Evolutionary conservation across 2,888 invertebrate species (phyloP).

Genomic region (Synanthedon myopaeformis): DNA sequence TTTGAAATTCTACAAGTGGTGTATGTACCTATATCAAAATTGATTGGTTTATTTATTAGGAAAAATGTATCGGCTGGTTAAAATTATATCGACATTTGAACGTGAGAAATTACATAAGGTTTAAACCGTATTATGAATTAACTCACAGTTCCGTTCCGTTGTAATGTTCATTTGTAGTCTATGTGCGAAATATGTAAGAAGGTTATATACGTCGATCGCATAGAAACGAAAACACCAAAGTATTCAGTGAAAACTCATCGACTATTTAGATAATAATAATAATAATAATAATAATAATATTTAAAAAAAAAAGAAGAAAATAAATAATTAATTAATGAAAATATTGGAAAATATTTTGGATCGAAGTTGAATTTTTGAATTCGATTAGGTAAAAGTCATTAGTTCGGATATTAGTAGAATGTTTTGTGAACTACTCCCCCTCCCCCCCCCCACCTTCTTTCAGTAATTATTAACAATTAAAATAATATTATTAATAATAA

Average conservation of each 20-base stretch:
- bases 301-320: too few species aligned
- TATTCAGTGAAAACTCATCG: constrained; percentile 62
- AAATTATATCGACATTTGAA: constrained; percentile 9
- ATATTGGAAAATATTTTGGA: constrained; percentile 56
- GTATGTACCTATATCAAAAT: constrained; percentile 18
- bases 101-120: neutral
- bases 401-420: constrained; percentile 41
- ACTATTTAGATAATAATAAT: constrained; percentile 68
- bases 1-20: neutral
- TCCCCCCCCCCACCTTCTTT: constrained; percentile 29
- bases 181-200: neutral
- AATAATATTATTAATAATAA: constrained; percentile 33
- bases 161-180: neutral
- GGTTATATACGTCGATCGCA: constrained; percentile 26
- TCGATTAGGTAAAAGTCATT: constrained; percentile 37
- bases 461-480: constrained; percentile 40
- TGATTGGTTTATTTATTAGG: constrained; percentile 63
- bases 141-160: constrained; percentile 8
- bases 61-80: constrained; percentile 46
- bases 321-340: constrained; percentile 16
- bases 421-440: constrained; percentile 58
- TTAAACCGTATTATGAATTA: too few species aligned
- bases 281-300: constrained; percentile 38
- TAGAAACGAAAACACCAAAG: constrained; percentile 69
- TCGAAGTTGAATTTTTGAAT: constrained; percentile 43